Evolutionary conservation across 2,888 invertebrate species (phyloP), one percentile per base, ranked within the genome.

Genomic region (Drosophila merina): DNA sequence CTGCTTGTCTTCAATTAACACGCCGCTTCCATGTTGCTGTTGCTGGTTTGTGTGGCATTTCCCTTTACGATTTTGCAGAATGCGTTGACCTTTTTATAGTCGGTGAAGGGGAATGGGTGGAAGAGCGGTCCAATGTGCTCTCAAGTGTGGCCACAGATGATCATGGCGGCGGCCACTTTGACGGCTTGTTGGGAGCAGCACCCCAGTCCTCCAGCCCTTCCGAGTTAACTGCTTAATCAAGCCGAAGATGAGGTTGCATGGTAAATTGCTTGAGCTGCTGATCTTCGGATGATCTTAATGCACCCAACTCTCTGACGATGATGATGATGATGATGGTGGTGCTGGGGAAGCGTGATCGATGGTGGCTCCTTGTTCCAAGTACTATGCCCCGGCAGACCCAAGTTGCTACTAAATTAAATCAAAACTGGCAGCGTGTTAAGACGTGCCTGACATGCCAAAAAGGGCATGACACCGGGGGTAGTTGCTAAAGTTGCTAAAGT

Each of bases 381-480:
- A 73, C 81, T 82, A 64, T 38, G n/a, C 50, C 47, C n/a, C 26
- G 12, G 26, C 20, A 42, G 42, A 49, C 50, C 26, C 56, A 26
- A 47, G 57, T 83, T 79, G 85, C 75, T 68, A 75, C 77, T 88
- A 84, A 84, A 84, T 84, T 88, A 84, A 84, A 84, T 84, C 84
- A 84, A 86, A 88, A 81, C 87, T 84, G 83, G 88, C 87, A 80
- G 88, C 86, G 87, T 84, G 81, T 72, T 84, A 84, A 88, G 88
- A 86, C 88, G 82, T 88, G 82, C 84, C 84, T 70, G 79, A 86
- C 81, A 81, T 87, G 87, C 85, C 85, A 69, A 62, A 70, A 69
- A 59, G 71, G 62, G 63, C 44, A 45, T 38, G 31, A 50, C 40
- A 26, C 44, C 44, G 10, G 31, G 31, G 60, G 31, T 10, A 26